phyloP scores from a whole-genome alignment of 1,140 invertebrate species.

The Agrypnia vestita region DNA sequence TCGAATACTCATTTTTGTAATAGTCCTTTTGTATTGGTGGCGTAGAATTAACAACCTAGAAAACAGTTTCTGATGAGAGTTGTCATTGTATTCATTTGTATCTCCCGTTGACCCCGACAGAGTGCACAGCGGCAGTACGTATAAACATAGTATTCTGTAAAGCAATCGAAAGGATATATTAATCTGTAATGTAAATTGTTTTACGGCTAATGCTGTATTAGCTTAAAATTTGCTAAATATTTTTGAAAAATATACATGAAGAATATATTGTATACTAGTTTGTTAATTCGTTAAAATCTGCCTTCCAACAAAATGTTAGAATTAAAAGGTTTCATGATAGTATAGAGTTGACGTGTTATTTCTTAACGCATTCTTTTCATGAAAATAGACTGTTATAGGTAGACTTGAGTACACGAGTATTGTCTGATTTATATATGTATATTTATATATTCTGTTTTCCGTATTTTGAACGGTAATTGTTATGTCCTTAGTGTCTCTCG shows the following conservation, averaged over 20 bases:
- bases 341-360: conserved; percentile 7
- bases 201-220: conserved; percentile 27
- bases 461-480: background rate
- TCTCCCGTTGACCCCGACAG: background rate
- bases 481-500: background rate
- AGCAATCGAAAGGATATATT: conserved; percentile 35
- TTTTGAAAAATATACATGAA: conserved; percentile 45
- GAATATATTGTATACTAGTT: conserved; percentile 49
- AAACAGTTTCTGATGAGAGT: conserved; percentile 5
- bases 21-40: conserved; percentile 35
- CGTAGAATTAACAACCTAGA: conserved; percentile 42
- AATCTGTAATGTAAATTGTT: conserved; percentile 4
- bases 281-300: conserved; percentile 45
- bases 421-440: conserved; percentile 31
- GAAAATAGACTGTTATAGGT: conserved; percentile 38
- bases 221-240: conserved; percentile 40
- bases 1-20: conserved; percentile 37
- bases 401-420: conserved; percentile 18
- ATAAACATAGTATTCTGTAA: conserved; percentile 13
- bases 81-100: background rate
- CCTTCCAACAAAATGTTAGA: conserved; percentile 39
- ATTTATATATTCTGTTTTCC: conserved; percentile 6
- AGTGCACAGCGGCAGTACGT: background rate
- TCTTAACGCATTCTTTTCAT: conserved; percentile 29
- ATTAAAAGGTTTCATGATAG: conserved; percentile 36